phyloP scores from a whole-genome alignment of 2,113 vertebrate species.

The Podocnemis expansa region DNA sequence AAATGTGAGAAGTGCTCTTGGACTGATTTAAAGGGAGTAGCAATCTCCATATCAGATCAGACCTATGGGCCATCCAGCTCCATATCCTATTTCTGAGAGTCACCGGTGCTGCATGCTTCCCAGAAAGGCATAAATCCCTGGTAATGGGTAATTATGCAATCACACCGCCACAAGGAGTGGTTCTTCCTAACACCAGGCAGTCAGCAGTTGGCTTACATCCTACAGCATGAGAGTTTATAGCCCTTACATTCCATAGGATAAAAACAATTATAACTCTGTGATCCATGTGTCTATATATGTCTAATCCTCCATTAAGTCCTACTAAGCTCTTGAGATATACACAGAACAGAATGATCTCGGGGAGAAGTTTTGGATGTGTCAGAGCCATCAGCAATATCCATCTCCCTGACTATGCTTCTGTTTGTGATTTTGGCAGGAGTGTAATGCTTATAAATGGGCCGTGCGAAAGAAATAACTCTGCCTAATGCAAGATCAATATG shows the following conservation, averaged over 20 bases:
- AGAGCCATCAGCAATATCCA: not conserved
- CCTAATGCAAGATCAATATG: not conserved
- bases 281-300: not conserved
- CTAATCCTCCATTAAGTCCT: not conserved
- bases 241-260: conserved; percentile 3
- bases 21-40: not conserved
- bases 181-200: conserved; percentile 57
- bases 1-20: conserved; percentile 20
- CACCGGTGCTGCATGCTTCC: conserved; percentile 60
- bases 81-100: not conserved
- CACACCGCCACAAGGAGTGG: not conserved
- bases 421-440: not conserved
- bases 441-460: not conserved
- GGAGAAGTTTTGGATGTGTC: not conserved
- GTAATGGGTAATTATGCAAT: conserved; percentile 34
- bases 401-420: not conserved
- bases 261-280: not conserved
- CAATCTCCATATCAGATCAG: not conserved
- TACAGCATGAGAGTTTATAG: conserved; percentile 37
- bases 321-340: fast-evolving
- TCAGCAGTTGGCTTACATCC: conserved; percentile 46
- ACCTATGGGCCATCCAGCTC: not conserved
- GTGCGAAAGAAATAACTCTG: not conserved
- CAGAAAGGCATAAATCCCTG: not conserved
- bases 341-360: not conserved